These are phyloP conservation scores for Trichomalopsis sarcophagae DNA, from an alignment of 1,140 invertebrate genomes.

Conservation along the genomic window DNA sequence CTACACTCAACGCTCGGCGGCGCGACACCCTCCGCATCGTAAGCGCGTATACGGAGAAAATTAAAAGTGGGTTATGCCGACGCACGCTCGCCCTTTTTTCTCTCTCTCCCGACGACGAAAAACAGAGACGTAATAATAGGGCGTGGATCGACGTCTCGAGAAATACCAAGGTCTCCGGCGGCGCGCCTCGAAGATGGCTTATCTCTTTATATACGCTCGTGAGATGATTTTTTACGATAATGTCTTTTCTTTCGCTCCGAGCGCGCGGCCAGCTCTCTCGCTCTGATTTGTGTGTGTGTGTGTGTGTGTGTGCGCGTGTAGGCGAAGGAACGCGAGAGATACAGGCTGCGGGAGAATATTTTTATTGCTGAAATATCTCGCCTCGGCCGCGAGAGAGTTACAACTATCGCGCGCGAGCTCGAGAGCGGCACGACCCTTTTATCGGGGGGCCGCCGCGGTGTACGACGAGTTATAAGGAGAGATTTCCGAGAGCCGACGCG, in stretches of 20 bases:
- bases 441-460: background rate
- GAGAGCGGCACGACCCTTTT: background rate
- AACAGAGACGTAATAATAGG: background rate
- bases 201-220: background rate
- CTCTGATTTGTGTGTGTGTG: background rate
- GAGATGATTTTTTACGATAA: slow-evolving; percentile 38
- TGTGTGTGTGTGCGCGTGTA: too few species aligned
- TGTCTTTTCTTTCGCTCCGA: background rate
- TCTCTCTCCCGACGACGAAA: background rate
- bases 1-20: background rate
- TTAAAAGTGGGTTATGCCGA: background rate
- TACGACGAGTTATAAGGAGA: too few species aligned
- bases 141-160: too few species aligned
- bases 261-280: too few species aligned
- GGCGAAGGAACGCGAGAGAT: background rate
- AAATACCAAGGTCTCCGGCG: background rate
- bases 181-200: background rate
- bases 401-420: background rate
- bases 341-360: background rate
- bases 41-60: background rate
- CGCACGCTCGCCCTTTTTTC: background rate
- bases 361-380: slow-evolving; percentile 8
- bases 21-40: background rate
- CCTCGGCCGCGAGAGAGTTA: background rate
- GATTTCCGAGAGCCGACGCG: background rate